Percentiles rank a stretch among this genome's conserved stretches.
phyloP scores from a whole-genome alignment of 2,113 vertebrate genomes.

The Cyphomyrus plagiostoma region DNA sequence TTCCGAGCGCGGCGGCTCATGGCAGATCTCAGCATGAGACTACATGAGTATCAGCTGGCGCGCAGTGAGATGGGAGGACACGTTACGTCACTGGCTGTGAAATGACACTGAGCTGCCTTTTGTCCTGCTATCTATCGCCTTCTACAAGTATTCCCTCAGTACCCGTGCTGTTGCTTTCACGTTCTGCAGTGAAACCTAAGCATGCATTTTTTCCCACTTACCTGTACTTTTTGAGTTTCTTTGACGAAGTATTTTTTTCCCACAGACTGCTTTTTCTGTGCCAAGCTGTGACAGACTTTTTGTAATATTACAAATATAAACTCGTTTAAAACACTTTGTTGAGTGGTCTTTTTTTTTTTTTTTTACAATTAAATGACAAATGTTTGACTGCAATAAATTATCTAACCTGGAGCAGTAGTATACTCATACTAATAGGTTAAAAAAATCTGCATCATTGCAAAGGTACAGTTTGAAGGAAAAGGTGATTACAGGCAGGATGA shows the following conservation, averaged over 20 bases:
- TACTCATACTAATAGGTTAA: not conserved
- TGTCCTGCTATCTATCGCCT: not conserved
- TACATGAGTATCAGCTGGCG: conserved; percentile 18
- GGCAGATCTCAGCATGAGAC: not conserved
- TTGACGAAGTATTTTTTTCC: conserved; percentile 40
- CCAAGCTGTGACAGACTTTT: conserved; percentile 37
- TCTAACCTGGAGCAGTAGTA: not conserved
- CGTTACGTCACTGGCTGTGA: conserved; percentile 6
- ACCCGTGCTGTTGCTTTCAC: not conserved
- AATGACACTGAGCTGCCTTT: not conserved
- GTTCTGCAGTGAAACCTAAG: conserved; percentile 35
- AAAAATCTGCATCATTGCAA: not conserved
- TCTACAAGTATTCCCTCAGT: not conserved
- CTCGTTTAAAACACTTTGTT: not conserved
- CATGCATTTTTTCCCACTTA: conserved; percentile 37
- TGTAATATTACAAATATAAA: conserved; percentile 36
- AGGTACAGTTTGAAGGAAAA: not conserved
- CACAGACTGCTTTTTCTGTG: conserved; percentile 16
- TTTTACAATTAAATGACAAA: not conserved
- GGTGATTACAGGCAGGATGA: not conserved
- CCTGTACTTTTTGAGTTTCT: conserved; percentile 56
- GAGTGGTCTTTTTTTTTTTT: not conserved
- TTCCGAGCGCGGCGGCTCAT: not conserved
- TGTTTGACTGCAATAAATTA: not conserved
- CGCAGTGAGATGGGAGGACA: not conserved